These are phyloP conservation scores for Proterorhinus semilunaris DNA, from an alignment of 2,113 vertebrate genomes.

Conservation along the genomic window DNA sequence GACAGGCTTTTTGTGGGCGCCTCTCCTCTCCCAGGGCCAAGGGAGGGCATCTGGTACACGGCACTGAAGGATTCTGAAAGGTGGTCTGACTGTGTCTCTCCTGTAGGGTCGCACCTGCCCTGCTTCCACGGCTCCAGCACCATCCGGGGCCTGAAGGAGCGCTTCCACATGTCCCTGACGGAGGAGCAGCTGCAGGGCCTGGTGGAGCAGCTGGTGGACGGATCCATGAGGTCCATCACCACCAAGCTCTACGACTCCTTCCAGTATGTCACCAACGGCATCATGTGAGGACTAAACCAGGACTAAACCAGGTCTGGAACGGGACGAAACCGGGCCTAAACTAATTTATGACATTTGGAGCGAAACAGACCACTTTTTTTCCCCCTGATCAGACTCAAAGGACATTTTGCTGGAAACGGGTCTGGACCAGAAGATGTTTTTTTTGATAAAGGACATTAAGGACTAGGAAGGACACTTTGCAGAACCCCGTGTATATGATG, in stretches of 20 bases:
- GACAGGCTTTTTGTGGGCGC: too few relatives aligned
- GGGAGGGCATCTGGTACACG: not conserved
- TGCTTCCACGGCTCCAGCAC: conserved; percentile 95
- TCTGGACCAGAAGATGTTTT: too few relatives aligned
- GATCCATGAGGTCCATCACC: conserved; percentile 92
- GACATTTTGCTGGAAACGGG: too few relatives aligned
- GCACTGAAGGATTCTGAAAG: not conserved
- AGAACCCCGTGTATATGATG: too few relatives aligned
- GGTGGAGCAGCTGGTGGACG: conserved; percentile 93
- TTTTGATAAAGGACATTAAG: too few relatives aligned
- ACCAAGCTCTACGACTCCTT: conserved; percentile 97
- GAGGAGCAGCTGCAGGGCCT: conserved; percentile 95
- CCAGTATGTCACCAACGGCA: conserved; percentile 98
- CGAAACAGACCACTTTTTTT: too few relatives aligned
- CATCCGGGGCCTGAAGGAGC: conserved; percentile 92
- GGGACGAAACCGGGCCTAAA: not conserved
- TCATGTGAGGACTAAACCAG: conserved; percentile 82
- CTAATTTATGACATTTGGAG: too few relatives aligned
- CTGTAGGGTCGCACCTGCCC: conserved; percentile 88
- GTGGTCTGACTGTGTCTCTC: not conserved
- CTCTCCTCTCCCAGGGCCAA: not conserved
- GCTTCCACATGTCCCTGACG: conserved; percentile 96
- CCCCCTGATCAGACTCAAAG: too few relatives aligned
- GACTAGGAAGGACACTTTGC: too few relatives aligned
- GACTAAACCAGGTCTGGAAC: not conserved